Evolutionary conservation across 2,888 invertebrate genomes (phyloP), one percentile per base, ranked within the genome.

Genomic region (Uropetala carovei): DNA sequence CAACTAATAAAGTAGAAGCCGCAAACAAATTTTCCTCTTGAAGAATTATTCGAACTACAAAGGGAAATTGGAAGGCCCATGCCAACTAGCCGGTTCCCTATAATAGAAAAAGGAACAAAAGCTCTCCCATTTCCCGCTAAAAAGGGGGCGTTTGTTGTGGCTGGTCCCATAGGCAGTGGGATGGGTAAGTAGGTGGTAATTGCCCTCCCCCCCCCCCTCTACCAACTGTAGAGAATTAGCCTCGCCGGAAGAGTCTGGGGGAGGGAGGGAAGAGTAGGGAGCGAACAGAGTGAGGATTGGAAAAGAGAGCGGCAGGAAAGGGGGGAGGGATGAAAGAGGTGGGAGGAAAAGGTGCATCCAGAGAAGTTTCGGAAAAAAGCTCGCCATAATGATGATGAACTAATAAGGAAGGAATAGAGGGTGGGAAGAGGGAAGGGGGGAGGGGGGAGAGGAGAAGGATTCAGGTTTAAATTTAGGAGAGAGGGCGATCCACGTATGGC

Each of bases 181-280:
- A 75, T 75, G 75, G 27, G 75, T 75, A 75, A 75, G 75, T 75
- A 75, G 75, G 75, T 75, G 75, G 75, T 75, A 75, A 75, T 75
- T 75, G 75, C 75, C 75, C 75, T 22, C 16, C 22, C 68, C 43
- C 75, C 16, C 22, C 68, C 43, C 75, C 18, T 18, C 68, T 22
- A 68, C n/a, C 22, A 27, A 10, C 75, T 22, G n/a, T 13, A 27
- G 75, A 27, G 75, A 75, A 75, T 75, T 75, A 27, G 75, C 75
- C 27, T 10, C 27, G 75, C 10, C 68, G 22, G 68, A 75, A 27
- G 68, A 5, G 68, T 68, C 22, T 68, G 68, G 22, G 75, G 22
- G 10, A 18, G 68, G 22, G 68, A 43, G 43, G 43, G 43, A 43
- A 43, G 43, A 43, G 43, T 43, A 43, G 43, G 43, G 43, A 43